Percentiles rank a stretch among this genome's conserved stretches.
These are phyloP conservation scores for Perca fluviatilis DNA, from an alignment of 2,113 vertebrate species.

Conservation along the genomic window DNA sequence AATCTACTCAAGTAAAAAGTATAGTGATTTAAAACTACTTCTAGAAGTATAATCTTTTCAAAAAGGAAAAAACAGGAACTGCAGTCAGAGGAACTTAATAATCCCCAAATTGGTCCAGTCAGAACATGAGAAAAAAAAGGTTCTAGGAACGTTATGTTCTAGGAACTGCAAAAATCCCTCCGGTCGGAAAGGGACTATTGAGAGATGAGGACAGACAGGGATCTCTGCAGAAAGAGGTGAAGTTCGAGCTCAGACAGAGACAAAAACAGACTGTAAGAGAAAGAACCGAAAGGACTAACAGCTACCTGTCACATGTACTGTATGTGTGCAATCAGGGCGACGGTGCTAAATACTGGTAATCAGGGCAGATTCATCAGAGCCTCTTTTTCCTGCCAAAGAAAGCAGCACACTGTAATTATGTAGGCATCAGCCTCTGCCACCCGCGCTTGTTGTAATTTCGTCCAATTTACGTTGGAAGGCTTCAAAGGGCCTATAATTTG, in stretches of 20 bases:
- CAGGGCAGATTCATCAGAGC: constrained; percentile 82
- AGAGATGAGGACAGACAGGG: constrained; percentile 16
- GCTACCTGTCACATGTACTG: constrained; percentile 79
- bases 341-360: constrained; percentile 84
- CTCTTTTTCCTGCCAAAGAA: constrained; percentile 71
- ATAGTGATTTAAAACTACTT: too few relatives aligned
- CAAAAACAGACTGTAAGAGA: constrained; percentile 14
- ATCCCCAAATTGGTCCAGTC: too few relatives aligned
- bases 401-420: constrained; percentile 83
- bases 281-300: constrained; percentile 43
- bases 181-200: neutral
- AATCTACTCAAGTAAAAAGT: too few relatives aligned
- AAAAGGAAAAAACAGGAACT: too few relatives aligned
- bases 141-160: too few relatives aligned
- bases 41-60: too few relatives aligned
- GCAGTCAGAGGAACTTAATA: too few relatives aligned
- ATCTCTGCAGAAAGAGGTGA: constrained; percentile 26
- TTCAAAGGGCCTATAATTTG: constrained; percentile 83
- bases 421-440: constrained; percentile 78
- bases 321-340: constrained; percentile 72
- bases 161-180: too few relatives aligned
- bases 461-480: constrained; percentile 81
- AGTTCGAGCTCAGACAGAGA: constrained; percentile 24
- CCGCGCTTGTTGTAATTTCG: constrained; percentile 82
- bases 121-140: too few relatives aligned